Evolutionary conservation across 2,888 invertebrate genomes (phyloP).

Genomic region (Melieria crassipennis): DNA sequence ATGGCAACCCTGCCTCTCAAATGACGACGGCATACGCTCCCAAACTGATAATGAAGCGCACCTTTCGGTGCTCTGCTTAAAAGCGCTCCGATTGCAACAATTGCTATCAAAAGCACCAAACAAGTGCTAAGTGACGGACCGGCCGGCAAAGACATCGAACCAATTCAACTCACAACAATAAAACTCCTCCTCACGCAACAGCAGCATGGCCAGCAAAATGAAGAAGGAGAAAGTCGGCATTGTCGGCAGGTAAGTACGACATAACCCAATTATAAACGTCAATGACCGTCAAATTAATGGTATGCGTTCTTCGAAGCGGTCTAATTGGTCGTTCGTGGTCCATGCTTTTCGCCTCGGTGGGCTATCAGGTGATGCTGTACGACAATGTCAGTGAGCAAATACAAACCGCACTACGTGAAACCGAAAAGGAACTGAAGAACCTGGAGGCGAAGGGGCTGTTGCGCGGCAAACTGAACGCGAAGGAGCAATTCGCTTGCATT

Average conservation of each 20-base stretch:
- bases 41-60: too few species aligned
- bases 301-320: slow-evolving; percentile 72
- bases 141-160: background rate
- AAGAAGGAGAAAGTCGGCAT: slow-evolving; percentile 78
- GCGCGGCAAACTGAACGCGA: slow-evolving; percentile 78
- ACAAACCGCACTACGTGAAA: slow-evolving; percentile 76
- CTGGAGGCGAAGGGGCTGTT: slow-evolving; percentile 79
- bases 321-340: slow-evolving; percentile 97
- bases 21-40: too few species aligned
- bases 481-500: slow-evolving; percentile 81
- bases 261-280: background rate
- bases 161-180: background rate
- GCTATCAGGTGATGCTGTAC: slow-evolving; percentile 87
- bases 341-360: slow-evolving; percentile 93
- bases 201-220: slow-evolving; percentile 47
- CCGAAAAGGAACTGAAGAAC: slow-evolving; percentile 75
- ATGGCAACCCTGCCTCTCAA: too few species aligned
- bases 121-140: slow-evolving; percentile 3
- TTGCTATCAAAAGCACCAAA: background rate
- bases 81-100: background rate
- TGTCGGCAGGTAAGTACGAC: slow-evolving; percentile 74
- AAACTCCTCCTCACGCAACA: slow-evolving; percentile 10
- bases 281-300: background rate
- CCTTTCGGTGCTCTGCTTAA: background rate
- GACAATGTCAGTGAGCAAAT: slow-evolving; percentile 85